phyloP scores from a whole-genome alignment of 2,888 invertebrate species.

The Bruchidius siliquastri region DNA sequence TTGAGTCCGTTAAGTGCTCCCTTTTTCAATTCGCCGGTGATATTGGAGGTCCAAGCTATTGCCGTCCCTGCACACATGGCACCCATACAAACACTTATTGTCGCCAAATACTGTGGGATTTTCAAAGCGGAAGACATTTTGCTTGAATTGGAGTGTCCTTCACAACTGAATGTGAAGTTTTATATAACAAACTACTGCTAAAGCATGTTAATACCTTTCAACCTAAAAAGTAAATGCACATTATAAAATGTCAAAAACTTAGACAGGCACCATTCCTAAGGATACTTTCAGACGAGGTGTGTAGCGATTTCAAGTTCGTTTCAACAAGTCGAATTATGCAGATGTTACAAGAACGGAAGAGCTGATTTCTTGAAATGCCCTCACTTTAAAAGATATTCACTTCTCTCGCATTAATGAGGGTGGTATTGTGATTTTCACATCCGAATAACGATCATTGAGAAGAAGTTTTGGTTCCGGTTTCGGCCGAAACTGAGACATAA shows the following conservation, averaged over 20 bases:
- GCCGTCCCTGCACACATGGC: conserved; percentile 72
- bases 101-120: conserved; percentile 60
- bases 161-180: background rate
- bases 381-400: too few relatives aligned
- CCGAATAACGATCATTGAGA: too few relatives aligned
- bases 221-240: background rate
- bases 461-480: too few relatives aligned
- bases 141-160: background rate
- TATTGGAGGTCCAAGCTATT: conserved; percentile 75
- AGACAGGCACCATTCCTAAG: background rate
- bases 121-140: background rate
- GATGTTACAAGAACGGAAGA: too few relatives aligned
- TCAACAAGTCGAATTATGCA: too few relatives aligned
- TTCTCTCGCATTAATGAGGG: too few relatives aligned
- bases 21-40: conserved; percentile 49
- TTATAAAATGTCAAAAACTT: background rate
- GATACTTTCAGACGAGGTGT: too few relatives aligned
- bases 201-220: background rate
- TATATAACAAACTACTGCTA: background rate
- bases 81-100: conserved; percentile 52
- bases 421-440: too few relatives aligned
- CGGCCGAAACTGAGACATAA: too few relatives aligned
- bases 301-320: too few relatives aligned
- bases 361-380: too few relatives aligned
- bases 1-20: conserved; percentile 40